Percentiles rank a stretch among this genome's conserved stretches.
phyloP scores from a whole-genome alignment of 2,888 invertebrate species.

The Nemotelus pantherinus region DNA sequence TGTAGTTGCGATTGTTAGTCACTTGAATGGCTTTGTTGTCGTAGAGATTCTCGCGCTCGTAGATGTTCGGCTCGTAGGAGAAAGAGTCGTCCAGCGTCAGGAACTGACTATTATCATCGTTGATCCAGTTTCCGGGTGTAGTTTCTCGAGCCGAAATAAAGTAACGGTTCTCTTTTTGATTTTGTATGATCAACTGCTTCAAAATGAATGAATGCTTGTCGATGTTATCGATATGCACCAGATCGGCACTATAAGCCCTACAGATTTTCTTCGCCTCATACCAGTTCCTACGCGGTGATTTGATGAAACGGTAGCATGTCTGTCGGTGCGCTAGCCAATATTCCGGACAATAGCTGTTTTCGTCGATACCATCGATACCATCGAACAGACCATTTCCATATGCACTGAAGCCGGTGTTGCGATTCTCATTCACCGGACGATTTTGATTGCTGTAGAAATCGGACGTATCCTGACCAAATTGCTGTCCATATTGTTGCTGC shows the following conservation, averaged over 20 bases:
- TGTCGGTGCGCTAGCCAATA: constrained; percentile 86
- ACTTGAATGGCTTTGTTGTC: constrained; percentile 55
- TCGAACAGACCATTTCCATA: constrained; percentile 20
- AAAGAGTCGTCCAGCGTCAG: constrained; percentile 84
- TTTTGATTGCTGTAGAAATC: constrained; percentile 3
- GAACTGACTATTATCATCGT: constrained; percentile 85
- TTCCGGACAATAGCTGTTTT: constrained; percentile 75
- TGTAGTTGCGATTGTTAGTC: neutral
- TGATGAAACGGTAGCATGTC: constrained; percentile 89
- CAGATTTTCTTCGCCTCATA: constrained; percentile 86
- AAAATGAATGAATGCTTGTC: constrained; percentile 91
- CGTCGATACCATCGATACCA: constrained; percentile 55
- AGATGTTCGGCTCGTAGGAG: constrained; percentile 71
- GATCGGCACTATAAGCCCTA: constrained; percentile 82
- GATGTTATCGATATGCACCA: constrained; percentile 80
- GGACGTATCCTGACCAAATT: constrained; percentile 17
- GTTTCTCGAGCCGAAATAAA: constrained; percentile 84
- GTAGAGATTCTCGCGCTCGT: constrained; percentile 63
- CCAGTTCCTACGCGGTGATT: constrained; percentile 82
- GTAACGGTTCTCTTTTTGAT: constrained; percentile 88
- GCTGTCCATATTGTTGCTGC: constrained; percentile 27
- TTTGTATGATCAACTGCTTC: constrained; percentile 80
- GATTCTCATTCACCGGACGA: constrained; percentile 26
- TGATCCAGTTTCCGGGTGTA: constrained; percentile 80
- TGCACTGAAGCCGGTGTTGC: constrained; percentile 3